Evolutionary conservation across 2,888 invertebrate species (phyloP).

Genomic region (Pemphredon lugubris): DNA sequence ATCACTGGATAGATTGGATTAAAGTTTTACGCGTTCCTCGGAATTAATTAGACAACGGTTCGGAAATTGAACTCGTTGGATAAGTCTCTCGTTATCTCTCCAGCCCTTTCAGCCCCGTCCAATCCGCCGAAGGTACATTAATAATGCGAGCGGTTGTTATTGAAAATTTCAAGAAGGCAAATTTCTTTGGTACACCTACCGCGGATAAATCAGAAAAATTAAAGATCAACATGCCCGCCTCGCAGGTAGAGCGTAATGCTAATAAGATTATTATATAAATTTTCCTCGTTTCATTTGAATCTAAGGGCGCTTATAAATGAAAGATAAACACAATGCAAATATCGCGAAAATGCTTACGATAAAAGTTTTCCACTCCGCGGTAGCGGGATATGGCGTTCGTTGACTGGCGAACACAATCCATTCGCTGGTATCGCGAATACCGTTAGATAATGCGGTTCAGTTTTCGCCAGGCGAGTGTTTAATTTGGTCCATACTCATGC

Average conservation of each 20-base stretch:
- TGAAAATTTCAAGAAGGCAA: slow-evolving; percentile 47
- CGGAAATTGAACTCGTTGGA: slow-evolving; percentile 42
- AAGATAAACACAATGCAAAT: neutral
- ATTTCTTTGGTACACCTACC: slow-evolving; percentile 19
- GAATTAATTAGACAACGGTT: slow-evolving; percentile 51
- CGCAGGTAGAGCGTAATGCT: too few relatives aligned
- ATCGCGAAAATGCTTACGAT: neutral
- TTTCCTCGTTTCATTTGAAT: too few relatives aligned
- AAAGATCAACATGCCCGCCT: too few relatives aligned
- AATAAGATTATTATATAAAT: too few relatives aligned
- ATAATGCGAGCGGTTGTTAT: slow-evolving; percentile 41
- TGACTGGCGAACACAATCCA: slow-evolving; percentile 32
- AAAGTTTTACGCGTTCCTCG: slow-evolving; percentile 24
- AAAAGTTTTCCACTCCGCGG: too few relatives aligned
- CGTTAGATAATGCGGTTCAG: slow-evolving; percentile 57
- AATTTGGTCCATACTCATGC: slow-evolving; percentile 56
- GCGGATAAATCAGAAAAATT: neutral
- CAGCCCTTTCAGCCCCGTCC: slow-evolving; percentile 35
- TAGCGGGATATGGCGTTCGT: too few relatives aligned
- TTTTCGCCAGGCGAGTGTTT: slow-evolving; percentile 64
- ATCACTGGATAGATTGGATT: slow-evolving; percentile 43
- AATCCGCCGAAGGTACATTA: slow-evolving; percentile 46
- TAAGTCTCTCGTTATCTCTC: slow-evolving; percentile 38
- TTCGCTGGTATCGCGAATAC: slow-evolving; percentile 22
- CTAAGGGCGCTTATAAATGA: too few relatives aligned